Percentiles rank a stretch among this genome's conserved stretches.
phyloP scores from a whole-genome alignment of 2,888 invertebrate species.

The Dysmachus trigonus region DNA sequence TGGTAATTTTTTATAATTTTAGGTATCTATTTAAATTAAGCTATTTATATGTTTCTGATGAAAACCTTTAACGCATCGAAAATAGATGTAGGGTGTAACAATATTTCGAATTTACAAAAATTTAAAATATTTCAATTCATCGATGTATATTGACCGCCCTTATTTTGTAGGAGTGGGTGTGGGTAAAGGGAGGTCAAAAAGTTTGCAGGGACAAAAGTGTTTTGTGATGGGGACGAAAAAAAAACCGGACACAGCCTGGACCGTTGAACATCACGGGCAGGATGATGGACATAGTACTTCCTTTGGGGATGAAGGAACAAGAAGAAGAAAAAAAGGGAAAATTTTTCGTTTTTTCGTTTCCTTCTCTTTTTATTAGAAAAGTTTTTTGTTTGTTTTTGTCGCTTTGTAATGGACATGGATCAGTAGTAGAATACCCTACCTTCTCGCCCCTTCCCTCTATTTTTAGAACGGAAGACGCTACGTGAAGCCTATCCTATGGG shows the following conservation, averaged over 20 bases:
- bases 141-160: not conserved
- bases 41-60: not conserved
- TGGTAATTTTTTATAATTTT: not conserved
- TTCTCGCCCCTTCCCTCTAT: not conserved
- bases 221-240: not conserved
- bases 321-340: not conserved
- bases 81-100: not conserved
- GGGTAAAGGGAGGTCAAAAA: not conserved
- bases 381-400: slow-evolving; percentile 28
- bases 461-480: not conserved
- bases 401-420: slow-evolving; percentile 23
- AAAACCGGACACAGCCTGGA: not conserved
- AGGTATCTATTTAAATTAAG: not conserved
- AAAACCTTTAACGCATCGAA: not conserved
- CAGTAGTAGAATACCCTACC: not conserved
- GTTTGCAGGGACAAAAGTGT: not conserved
- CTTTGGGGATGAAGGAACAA: not conserved
- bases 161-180: not conserved
- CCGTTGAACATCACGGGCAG: not conserved
- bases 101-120: not conserved
- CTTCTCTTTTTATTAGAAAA: slow-evolving; percentile 38
- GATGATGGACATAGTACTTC: not conserved
- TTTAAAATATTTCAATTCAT: not conserved
- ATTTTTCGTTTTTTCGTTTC: not conserved
- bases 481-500: not conserved